Base-by-base conservation (phyloP, 2,888 invertebrate genomes). In the Caenorhabditis becei region DNA sequence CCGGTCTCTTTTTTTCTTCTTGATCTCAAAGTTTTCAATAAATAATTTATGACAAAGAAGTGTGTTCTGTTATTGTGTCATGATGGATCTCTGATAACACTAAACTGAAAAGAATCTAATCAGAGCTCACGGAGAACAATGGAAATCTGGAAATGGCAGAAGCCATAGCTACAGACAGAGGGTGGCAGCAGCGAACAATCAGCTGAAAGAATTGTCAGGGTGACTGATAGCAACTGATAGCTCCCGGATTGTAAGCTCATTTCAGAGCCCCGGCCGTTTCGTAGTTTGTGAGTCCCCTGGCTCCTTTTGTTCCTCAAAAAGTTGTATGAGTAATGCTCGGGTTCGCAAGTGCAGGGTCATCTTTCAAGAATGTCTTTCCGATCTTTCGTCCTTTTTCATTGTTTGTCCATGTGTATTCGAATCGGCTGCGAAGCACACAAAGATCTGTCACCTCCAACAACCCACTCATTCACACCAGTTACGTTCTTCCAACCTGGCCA, bases 11-110 rank as follows among this genome's bases (percentile, higher is more conserved):
- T 26, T n/a, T 20, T n/a, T 28, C 0, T 26, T 54, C 10, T 18
- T 35, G 23, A 23, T 23, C 28, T 28, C 32, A 10, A 32, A 32
- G 41, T 37, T 59, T 37, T 70, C 69, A 70, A 61, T 70, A 70
- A 70, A 70, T 37, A 2, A 35, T 47, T 41, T 56, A n/a, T 23
- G 32, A 20, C 58, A 32, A 7, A 32, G n/a, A n/a, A n/a, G n/a
- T n/a, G n/a, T n/a, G 5, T 32, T 32, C 10, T 32, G 32, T 32
- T 32, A 32, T n/a, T n/a, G n/a, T n/a, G n/a, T n/a, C n/a, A n/a
- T n/a, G n/a, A n/a, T n/a, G n/a, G n/a, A n/a, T n/a, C 32, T 32
- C 32, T 32, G 10, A 32, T 7, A 3, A 41, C 8, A 41, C 41
- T 10, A 14, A 41, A 41, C 14, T 41, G 10, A 5, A 14, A 41